Base-by-base conservation (phyloP, 2,888 invertebrate genomes). In the Nudaria mundana region DNA sequence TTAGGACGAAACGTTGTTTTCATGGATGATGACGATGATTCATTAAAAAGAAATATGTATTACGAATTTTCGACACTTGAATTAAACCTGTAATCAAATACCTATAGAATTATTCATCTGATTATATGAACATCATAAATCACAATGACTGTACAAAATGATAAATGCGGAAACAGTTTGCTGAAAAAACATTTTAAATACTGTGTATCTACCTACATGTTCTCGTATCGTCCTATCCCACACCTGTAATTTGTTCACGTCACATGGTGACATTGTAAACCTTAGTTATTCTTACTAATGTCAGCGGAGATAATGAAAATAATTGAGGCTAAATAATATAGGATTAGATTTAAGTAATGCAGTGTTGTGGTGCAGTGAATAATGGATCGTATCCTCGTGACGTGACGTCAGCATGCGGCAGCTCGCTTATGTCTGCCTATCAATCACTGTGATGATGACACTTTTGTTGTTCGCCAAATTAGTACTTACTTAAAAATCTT, bases 261-360 rank as follows among this genome's bases (percentile, higher is more conserved):
- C 77, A 84, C 55, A 50, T 61, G 53, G 75, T 81, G 85, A 83
- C 86, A 85, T 79, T 84, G 80, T 85, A 75, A 77, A 81, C 77
- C 73, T 76, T 70, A 64, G 71, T 74, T 77, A 74, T 76, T 79
- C 76, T 76, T 76, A 76, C 69, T 71, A 64, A 73, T 76, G 81
- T 80, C 76, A 82, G 74, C 75, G 61, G 66, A 82, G 70, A 79
- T 87, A 85, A 87, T 87, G 82, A 80, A 79, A 81, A 87, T 87
- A 87, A 87, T 87, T 59, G 81, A 69, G 59, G 79, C 69, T 63
- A 83, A 85, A 87, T 88, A 86, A 85, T 83, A 81, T 72, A 68
- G 81, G 83, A 87, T 87, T 84, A 87, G 81, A 72, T 78, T 75
- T 76, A 76, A 14, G 28, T n/a, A 85, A 85, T 82, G 77, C 76